phyloP scores from a whole-genome alignment of 2,113 vertebrate species.

The Oreochromis niloticus region DNA sequence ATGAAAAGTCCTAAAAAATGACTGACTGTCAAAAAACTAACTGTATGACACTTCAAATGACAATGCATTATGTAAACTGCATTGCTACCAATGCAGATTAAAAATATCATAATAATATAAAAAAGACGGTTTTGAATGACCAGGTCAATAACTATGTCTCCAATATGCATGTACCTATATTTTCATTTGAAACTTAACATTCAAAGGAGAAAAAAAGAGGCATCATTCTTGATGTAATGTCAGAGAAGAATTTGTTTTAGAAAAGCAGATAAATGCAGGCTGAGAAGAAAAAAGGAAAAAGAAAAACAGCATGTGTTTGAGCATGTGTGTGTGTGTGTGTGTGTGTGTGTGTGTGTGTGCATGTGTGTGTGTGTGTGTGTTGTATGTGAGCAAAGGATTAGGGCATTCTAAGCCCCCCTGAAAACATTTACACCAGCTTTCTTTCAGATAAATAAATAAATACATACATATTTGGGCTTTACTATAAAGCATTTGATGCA shows the following conservation, averaged over 20 bases:
- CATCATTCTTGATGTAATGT: not conserved
- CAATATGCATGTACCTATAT: not conserved
- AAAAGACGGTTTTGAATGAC: not conserved
- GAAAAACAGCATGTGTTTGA: not conserved
- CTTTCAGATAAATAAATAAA: not conserved
- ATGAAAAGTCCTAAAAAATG: not conserved
- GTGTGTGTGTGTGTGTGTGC: not conserved
- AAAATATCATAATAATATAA: not conserved
- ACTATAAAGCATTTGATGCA: not conserved
- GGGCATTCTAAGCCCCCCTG: not conserved
- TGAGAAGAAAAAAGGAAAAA: not conserved
- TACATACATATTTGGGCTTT: not conserved
- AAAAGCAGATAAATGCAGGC: conserved; percentile 14
- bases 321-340: not conserved
- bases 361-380: not conserved
- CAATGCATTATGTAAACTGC: not conserved
- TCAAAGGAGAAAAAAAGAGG: not conserved
- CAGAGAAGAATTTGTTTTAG: not conserved
- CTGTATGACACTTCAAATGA: not conserved
- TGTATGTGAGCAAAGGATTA: not conserved
- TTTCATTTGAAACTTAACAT: not conserved
- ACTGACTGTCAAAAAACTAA: not conserved
- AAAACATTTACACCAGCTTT: conserved; percentile 7
- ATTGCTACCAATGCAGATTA: not conserved
- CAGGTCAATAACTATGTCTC: not conserved